Base-by-base conservation (phyloP, 2,797 vertebrate species). In the Pseudocheirus occidentalis region DNA sequence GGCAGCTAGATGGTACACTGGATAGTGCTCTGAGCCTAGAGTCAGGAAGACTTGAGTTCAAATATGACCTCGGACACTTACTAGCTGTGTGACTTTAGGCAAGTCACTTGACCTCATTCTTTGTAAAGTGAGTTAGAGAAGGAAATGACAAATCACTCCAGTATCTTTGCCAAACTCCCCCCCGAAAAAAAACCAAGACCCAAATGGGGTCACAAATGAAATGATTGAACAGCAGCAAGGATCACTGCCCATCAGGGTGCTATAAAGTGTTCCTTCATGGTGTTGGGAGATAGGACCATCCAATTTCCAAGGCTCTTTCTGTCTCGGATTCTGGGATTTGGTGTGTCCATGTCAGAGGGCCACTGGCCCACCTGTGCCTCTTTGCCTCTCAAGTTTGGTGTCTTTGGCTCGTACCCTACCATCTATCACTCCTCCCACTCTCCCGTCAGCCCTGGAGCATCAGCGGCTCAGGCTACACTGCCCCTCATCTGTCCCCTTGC, bases 401-500 rank as follows among this genome's bases (percentile, higher is more conserved):
- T 2, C 66, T 40, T 81, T 81, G 66, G 66, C 66, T n/a, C 6
- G 0, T 10, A 40, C n/a, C 66, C n/a, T 18, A 24, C 13, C 1
- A 3, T 40, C 73, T 12, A 40, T 81, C 73, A 87, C 4, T 24
- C 40, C 40, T 50, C 40, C 40, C 40, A 87, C 24, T 14, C 58
- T 59, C 27, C 28, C 28, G 31, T 7, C 21, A 46, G 40, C 21
- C 40, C 73, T 11, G 21, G 73, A 50, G 10, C 73, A 27, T 40
- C 50, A 40, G 73, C 50, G 40, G 40, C 40, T 87, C 9, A 50
- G 73, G 40, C 73, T 9, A 18, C 7, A 18, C n/a, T 24, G 18
- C 66, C 66, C 1, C 40, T 87, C 40, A 27, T 87, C 3, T 50
- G 46, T 52, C 29, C 0, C 0, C 0, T 28, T 29, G 7, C 81